Percentiles rank a stretch among this genome's conserved stretches.
These are phyloP conservation scores for Conomelus anceps DNA, from an alignment of 2,888 invertebrate species.

Conservation along the genomic window DNA sequence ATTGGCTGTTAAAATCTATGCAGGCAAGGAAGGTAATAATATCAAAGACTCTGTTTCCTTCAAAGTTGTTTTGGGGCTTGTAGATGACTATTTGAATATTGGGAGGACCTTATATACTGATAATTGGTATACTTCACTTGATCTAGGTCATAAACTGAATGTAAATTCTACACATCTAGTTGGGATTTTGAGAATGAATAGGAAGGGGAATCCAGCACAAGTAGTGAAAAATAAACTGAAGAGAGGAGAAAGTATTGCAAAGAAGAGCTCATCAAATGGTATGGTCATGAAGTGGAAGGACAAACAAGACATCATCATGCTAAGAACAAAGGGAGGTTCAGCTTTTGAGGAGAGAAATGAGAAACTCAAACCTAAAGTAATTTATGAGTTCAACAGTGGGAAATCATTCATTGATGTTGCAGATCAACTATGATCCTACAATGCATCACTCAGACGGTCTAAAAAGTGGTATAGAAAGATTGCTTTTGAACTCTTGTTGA, in stretches of 20 bases:
- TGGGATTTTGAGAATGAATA: background rate
- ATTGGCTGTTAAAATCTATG: background rate
- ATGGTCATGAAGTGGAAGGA: slow-evolving; percentile 2
- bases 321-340: background rate
- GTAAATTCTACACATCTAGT: background rate
- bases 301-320: background rate
- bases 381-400: background rate
- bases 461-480: background rate
- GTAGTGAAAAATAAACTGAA: background rate
- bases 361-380: background rate
- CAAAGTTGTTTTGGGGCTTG: background rate
- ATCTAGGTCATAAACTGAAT: background rate
- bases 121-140: background rate
- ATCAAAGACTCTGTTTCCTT: background rate
- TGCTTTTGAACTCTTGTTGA: background rate
- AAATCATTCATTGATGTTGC: background rate
- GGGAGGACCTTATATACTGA: background rate
- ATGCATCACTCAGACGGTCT: background rate
- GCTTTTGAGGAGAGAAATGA: slow-evolving; percentile 1
- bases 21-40: slow-evolving; percentile 3
- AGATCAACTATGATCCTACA: background rate
- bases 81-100: background rate
- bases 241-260: background rate
- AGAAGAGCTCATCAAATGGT: background rate
- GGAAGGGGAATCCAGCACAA: background rate